These are phyloP conservation scores for Megaptera novaeangliae DNA, from an alignment of 2,113 vertebrate species.

Conservation along the genomic window DNA sequence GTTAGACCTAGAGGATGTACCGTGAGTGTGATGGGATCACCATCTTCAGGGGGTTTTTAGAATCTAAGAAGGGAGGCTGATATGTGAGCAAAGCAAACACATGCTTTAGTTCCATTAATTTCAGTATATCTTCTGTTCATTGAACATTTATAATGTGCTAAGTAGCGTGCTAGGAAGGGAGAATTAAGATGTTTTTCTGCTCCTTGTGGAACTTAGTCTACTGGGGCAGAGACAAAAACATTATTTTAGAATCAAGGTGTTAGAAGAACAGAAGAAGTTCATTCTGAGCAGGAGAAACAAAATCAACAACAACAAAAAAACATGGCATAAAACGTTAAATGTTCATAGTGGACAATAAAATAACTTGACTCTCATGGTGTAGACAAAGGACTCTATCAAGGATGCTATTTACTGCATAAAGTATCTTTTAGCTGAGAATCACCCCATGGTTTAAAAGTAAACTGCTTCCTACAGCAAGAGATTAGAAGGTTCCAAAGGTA, in stretches of 20 bases:
- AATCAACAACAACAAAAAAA: neutral
- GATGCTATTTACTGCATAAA: neutral
- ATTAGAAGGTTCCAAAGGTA: neutral
- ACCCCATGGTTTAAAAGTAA: neutral
- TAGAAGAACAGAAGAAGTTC: neutral
- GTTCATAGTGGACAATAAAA: neutral
- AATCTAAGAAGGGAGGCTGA: neutral
- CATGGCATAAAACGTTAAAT: neutral
- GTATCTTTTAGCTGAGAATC: neutral
- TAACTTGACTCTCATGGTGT: neutral
- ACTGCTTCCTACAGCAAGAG: rapidly evolving
- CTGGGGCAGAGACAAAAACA: neutral
- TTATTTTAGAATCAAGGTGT: neutral
- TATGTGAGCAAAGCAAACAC: neutral
- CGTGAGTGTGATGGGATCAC: no score
- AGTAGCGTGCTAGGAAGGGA: neutral
- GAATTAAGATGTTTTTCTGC: neutral
- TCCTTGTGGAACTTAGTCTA: neutral
- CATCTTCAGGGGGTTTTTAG: neutral
- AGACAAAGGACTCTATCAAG: neutral
- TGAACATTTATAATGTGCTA: neutral
- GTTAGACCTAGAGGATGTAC: neutral
- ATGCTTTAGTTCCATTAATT: rapidly evolving
- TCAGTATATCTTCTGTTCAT: neutral
- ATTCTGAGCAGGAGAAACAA: neutral